These are phyloP conservation scores for Sicus ferrugineus DNA, from an alignment of 2,888 invertebrate genomes.

Conservation along the genomic window DNA sequence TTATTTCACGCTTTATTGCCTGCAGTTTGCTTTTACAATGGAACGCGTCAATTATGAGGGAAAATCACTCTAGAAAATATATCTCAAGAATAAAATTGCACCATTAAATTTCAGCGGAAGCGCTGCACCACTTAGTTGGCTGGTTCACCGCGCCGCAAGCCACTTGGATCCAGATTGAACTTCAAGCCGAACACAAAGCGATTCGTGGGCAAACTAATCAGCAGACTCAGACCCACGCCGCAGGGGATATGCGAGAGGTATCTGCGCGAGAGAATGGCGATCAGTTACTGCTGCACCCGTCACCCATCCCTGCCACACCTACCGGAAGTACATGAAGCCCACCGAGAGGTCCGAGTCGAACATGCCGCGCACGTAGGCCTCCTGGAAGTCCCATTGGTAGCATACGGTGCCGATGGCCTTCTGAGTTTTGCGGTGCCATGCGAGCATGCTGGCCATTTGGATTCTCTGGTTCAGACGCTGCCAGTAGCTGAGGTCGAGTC, in stretches of 20 bases:
- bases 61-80: slow-evolving; percentile 9
- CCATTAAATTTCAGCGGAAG: neutral
- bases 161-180: slow-evolving; percentile 59
- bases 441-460: slow-evolving; percentile 59
- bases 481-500: slow-evolving; percentile 63
- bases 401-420: slow-evolving; percentile 59
- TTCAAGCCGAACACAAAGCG: slow-evolving; percentile 62
- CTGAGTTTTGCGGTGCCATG: slow-evolving; percentile 54
- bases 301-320: slow-evolving; percentile 15
- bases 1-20: slow-evolving; percentile 6
- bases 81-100: neutral
- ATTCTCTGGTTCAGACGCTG: slow-evolving; percentile 58
- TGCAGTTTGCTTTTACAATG: neutral
- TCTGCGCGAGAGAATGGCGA: slow-evolving; percentile 43
- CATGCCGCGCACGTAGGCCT: slow-evolving; percentile 58
- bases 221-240: slow-evolving; percentile 57
- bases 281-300: neutral
- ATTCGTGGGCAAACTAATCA: slow-evolving; percentile 57
- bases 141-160: slow-evolving; percentile 47
- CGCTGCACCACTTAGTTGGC: neutral
- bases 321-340: slow-evolving; percentile 62
- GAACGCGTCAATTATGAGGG: neutral
- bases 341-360: slow-evolving; percentile 61
- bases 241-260: slow-evolving; percentile 53
- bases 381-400: slow-evolving; percentile 61